These are phyloP conservation scores for Erpobdella octoculata DNA, from an alignment of 2,888 invertebrate species.

Conservation along the genomic window DNA sequence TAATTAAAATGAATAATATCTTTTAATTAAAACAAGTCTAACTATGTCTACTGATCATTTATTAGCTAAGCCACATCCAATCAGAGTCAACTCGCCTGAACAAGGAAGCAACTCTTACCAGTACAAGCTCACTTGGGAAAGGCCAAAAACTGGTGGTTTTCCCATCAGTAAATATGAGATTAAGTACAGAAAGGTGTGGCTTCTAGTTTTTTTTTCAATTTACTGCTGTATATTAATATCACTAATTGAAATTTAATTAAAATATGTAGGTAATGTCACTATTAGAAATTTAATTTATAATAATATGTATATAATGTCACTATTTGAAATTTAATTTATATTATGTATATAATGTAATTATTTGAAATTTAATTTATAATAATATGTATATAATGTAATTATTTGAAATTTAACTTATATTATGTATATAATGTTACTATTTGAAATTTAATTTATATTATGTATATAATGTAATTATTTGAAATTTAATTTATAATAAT, in stretches of 20 bases:
- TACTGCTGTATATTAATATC: not conserved
- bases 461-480: not conserved
- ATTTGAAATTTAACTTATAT: too few species aligned
- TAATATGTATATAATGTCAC: too few species aligned
- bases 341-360: too few species aligned
- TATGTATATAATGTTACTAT: too few species aligned
- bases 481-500: not conserved
- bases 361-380: too few species aligned
- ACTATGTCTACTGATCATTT: not conserved
- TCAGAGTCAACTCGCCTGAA: constrained; percentile 28
- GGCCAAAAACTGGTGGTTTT: constrained; percentile 39
- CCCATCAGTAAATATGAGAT: constrained; percentile 39
- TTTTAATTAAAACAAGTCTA: not conserved
- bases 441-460: too few species aligned
- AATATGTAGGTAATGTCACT: too few species aligned
- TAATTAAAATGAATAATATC: not conserved
- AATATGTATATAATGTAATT: too few species aligned
- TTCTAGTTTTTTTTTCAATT: not conserved
- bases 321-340: too few species aligned
- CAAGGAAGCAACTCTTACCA: constrained; percentile 31
- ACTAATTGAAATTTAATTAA: too few species aligned
- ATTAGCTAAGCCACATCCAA: constrained; percentile 36
- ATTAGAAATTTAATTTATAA: too few species aligned
- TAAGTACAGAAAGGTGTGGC: constrained; percentile 38
- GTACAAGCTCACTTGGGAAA: constrained; percentile 38